phyloP scores from a whole-genome alignment of 2,888 invertebrate species.

The Caenorhabditis wallacei region DNA sequence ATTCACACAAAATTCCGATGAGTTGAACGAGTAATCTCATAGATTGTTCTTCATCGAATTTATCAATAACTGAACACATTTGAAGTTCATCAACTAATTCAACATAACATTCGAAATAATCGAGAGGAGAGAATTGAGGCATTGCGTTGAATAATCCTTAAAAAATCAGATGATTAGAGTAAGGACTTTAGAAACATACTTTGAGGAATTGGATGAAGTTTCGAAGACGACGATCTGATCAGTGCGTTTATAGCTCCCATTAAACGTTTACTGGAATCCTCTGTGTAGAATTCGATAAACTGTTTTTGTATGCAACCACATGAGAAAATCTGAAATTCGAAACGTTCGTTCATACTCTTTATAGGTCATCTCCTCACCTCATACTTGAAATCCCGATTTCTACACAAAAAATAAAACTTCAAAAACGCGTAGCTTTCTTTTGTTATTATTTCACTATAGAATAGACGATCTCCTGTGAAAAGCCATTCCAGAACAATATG shows the following conservation, averaged over 20 bases:
- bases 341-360: not conserved
- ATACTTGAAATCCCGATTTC: constrained; percentile 20
- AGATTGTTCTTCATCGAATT: not conserved
- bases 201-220: not conserved
- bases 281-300: constrained; percentile 19
- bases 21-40: constrained; percentile 24
- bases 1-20: constrained; percentile 31
- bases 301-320: constrained; percentile 51
- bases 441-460: not conserved
- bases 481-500: constrained; percentile 39
- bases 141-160: constrained; percentile 15
- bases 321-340: constrained; percentile 33
- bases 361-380: constrained; percentile 1
- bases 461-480: constrained; percentile 18
- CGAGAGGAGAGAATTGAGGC: constrained; percentile 11
- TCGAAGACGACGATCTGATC: not conserved
- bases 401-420: constrained; percentile 25
- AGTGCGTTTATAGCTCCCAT: constrained; percentile 24
- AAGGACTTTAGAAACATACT: constrained; percentile 1
- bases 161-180: not conserved
- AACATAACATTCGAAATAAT: constrained; percentile 34
- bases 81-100: constrained; percentile 33
- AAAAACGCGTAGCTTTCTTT: constrained; percentile 25
- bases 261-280: constrained; percentile 22
- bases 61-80: constrained; percentile 25